Conservation (phyloP, 92 coral and sea anemone species). For the Epizoanthus ramosus region DNA sequence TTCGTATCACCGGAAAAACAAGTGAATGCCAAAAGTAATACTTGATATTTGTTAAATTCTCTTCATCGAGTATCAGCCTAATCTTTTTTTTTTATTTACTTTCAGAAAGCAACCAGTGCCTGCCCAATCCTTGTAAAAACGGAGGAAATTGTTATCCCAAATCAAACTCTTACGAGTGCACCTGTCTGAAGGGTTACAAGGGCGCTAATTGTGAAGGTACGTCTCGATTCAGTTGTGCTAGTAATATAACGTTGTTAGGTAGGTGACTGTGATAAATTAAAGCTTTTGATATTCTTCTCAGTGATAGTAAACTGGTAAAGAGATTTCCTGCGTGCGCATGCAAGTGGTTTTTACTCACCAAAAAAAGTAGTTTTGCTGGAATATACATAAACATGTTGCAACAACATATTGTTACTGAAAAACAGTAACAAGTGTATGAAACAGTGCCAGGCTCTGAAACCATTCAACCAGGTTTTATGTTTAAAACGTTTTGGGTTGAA, state of each 20-base stretch:
- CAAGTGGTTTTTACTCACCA: too few species aligned
- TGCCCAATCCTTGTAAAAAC: constrained; percentile 97
- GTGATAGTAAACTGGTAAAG: too few species aligned
- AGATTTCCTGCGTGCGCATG: too few species aligned
- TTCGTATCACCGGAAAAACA: neutral
- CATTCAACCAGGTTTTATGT: too few species aligned
- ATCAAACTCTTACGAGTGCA: constrained; percentile 77
- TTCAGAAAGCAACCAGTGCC: constrained; percentile 85
- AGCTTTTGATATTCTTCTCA: too few species aligned
- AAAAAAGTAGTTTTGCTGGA: too few species aligned
- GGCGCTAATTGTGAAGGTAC: constrained; percentile 92
- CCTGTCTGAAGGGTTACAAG: constrained; percentile 86
- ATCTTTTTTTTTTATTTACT: neutral
- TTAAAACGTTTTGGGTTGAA: too few species aligned
- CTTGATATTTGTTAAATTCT: neutral
- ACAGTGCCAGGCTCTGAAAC: too few species aligned
- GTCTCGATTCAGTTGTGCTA: neutral
- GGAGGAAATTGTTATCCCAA: constrained; percentile 96
- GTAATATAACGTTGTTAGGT: neutral
- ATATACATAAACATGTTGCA: too few species aligned
- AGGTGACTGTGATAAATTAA: too few species aligned
- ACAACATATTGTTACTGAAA: too few species aligned
- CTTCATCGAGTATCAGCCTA: neutral
- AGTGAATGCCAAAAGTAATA: neutral
- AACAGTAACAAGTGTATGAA: too few species aligned